Evolutionary conservation across 2,888 invertebrate genomes (phyloP).

Genomic region (Pycnomerus fuliginosus): DNA sequence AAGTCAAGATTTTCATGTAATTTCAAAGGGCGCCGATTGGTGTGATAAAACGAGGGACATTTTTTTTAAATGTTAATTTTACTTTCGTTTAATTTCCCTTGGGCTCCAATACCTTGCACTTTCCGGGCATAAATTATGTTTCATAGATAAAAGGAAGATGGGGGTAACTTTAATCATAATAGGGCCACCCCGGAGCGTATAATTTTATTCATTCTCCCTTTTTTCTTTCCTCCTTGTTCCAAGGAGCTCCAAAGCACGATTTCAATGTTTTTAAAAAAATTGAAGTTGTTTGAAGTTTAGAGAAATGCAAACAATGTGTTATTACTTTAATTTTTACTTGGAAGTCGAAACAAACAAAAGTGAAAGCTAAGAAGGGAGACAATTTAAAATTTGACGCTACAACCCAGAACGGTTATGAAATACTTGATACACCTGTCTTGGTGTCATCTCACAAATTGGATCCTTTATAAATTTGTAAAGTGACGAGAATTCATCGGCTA

Average conservation of each 20-base stretch:
- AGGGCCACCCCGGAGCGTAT: not conserved
- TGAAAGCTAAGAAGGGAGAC: too few relatives aligned
- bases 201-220: slow-evolving; percentile 3
- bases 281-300: slow-evolving; percentile 2
- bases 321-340: not conserved
- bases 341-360: too few relatives aligned
- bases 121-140: slow-evolving; percentile 31
- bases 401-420: not conserved
- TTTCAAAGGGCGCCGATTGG: not conserved
- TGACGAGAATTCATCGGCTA: slow-evolving; percentile 46
- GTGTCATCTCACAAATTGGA: slow-evolving; percentile 33
- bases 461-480: slow-evolving; percentile 42
- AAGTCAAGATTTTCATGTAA: too few relatives aligned
- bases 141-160: slow-evolving; percentile 21
- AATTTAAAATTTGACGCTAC: not conserved
- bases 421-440: slow-evolving; percentile 23
- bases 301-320: not conserved
- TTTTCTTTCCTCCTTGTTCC: slow-evolving; percentile 1
- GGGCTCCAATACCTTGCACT: slow-evolving; percentile 44
- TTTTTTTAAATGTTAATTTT: slow-evolving; percentile 48
- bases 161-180: slow-evolving; percentile 17
- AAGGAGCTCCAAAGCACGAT: slow-evolving; percentile 1
- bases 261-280: slow-evolving; percentile 7
- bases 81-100: slow-evolving; percentile 47
- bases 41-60: not conserved